These are phyloP conservation scores for Ridgeia piscesae DNA, from an alignment of 1,140 invertebrate genomes.

Conservation along the genomic window DNA sequence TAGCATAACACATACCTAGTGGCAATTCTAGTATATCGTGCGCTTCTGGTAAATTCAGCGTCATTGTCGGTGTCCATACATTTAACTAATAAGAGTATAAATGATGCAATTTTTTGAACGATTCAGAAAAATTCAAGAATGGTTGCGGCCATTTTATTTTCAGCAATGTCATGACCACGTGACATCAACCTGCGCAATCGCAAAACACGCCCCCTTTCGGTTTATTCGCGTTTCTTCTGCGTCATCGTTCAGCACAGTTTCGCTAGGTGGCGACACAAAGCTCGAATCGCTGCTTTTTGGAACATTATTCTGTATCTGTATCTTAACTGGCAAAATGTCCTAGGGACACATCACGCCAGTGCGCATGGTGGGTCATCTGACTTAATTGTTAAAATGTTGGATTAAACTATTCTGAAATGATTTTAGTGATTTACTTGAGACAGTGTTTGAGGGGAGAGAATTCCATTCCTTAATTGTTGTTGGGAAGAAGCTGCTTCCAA, in stretches of 20 bases:
- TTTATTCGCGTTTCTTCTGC: background rate
- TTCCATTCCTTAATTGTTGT: too few relatives aligned
- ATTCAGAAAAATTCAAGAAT: slow-evolving; percentile 13
- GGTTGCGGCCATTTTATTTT: slow-evolving; percentile 22
- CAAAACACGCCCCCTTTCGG: background rate
- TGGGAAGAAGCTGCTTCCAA: too few relatives aligned
- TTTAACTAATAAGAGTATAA: background rate
- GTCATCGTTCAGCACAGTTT: too few relatives aligned
- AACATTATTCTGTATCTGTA: too few relatives aligned
- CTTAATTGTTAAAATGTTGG: too few relatives aligned
- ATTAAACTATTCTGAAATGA: too few relatives aligned
- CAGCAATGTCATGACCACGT: slow-evolving; percentile 22
- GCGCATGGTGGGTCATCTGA: too few relatives aligned
- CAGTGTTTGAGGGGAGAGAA: too few relatives aligned
- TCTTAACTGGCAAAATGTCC: too few relatives aligned
- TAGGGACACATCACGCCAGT: too few relatives aligned
- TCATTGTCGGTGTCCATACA: slow-evolving; percentile 25
- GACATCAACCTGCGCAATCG: slow-evolving; percentile 15
- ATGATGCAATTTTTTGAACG: background rate
- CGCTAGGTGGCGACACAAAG: too few relatives aligned
- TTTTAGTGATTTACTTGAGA: too few relatives aligned
- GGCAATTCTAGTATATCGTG: slow-evolving; percentile 30
- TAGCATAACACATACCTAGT: slow-evolving; percentile 23
- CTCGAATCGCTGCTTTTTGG: background rate
- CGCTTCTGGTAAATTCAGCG: slow-evolving; percentile 29